phyloP scores from a whole-genome alignment of 2,113 vertebrate species.

The Oxyura jamaicensis region DNA sequence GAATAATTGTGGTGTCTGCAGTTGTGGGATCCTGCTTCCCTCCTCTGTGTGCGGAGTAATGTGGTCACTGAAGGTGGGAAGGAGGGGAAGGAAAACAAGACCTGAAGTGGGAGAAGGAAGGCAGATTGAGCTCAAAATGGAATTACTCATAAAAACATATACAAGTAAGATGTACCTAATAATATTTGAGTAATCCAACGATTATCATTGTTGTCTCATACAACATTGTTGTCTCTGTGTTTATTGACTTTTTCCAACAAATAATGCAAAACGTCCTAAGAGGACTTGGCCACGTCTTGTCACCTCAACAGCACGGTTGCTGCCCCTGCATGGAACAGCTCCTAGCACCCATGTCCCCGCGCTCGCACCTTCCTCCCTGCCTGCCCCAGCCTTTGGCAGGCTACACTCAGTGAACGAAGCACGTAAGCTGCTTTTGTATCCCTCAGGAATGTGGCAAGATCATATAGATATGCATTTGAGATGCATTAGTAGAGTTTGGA shows the following conservation, averaged over 20 bases:
- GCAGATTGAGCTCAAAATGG: neutral
- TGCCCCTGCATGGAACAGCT: neutral
- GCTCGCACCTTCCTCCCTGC: neutral
- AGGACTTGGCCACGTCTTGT: neutral
- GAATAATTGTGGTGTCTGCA: neutral
- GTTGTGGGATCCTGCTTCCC: neutral
- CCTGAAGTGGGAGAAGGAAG: neutral
- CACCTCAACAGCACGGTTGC: neutral
- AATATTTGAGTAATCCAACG: neutral
- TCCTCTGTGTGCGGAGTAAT: neutral
- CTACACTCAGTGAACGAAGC: neutral
- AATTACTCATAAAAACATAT: neutral
- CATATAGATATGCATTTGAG: constrained; percentile 28
- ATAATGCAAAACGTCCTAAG: neutral
- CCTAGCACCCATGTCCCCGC: neutral
- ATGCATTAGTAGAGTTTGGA: constrained; percentile 47
- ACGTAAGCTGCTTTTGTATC: constrained; percentile 16
- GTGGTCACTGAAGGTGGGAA: neutral
- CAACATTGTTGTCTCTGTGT: too few species aligned
- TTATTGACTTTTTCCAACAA: neutral
- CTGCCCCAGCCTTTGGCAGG: neutral
- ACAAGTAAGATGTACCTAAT: neutral
- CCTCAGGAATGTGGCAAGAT: neutral
- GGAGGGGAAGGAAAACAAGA: neutral
- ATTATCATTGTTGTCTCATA: fast-evolving